Evolutionary conservation across 2,797 vertebrate species (phyloP), one percentile per base, ranked within the genome.

Genomic region (Lepilemur septentrionalis): DNA sequence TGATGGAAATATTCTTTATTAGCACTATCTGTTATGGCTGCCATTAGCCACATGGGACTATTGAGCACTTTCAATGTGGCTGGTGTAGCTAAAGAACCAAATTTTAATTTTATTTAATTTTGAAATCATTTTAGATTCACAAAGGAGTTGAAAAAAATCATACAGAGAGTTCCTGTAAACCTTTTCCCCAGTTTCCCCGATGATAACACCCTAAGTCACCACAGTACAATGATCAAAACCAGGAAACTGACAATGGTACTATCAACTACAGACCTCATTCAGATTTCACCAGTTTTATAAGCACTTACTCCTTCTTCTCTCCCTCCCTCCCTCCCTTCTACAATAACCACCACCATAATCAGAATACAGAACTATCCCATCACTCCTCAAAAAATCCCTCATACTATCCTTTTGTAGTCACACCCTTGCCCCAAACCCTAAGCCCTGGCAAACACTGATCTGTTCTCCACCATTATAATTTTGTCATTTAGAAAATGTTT

Each of bases 101-200:
- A 81, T 73, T 96, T 69, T 91, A 76, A 50, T 81, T 65, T n/a
- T 65, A 65, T n/a, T 65, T 18, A 65, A 65, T 41, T 95, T 93
- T 83, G 48, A 83, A 89, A 70, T 93, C 41, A 73, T 82, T 87
- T 93, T 75, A 86, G 50, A 90, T 30, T 81, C 30, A 93, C 18
- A 35, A 0, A 86, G 32, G 87, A 88, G 57, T 89, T 81, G 17
- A 35, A 95, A 85, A 90, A 90, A 80, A 72, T 28, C 46, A 11
- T 48, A 89, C 20, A 84, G 12, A 63, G 59, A 84, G 55, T 28
- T 75, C 38, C 46, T 63, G 14, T 80, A 52, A 84, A 79, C 28
- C 17, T 23, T 50, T 80, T 14, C 50, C n/a, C 15, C 12, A 52
- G 57, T 59, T 52, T 73, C 30, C 18, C 59, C 23, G 81, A 32